Base-by-base conservation (phyloP, 2,888 invertebrate genomes). In the Fissipunctia ypsillon region DNA sequence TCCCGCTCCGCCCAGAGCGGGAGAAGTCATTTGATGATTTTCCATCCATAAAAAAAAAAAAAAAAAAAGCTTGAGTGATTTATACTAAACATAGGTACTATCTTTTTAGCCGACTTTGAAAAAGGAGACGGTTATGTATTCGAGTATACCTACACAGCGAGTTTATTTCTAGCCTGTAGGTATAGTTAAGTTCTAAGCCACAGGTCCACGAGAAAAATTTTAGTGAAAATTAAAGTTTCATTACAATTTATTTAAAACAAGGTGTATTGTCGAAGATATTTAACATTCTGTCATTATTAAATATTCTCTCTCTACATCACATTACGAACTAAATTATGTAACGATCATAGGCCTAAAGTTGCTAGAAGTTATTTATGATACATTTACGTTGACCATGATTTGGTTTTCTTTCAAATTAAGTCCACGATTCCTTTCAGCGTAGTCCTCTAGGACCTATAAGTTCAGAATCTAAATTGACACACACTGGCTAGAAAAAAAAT, bases 11-110 rank as follows among this genome's bases (percentile, higher is more conserved):
- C n/a, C n/a, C n/a, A n/a, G n/a, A n/a, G n/a, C n/a, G n/a, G n/a
- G n/a, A n/a, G n/a, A n/a, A n/a, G n/a, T n/a, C n/a, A n/a, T n/a
- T n/a, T n/a, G n/a, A n/a, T n/a, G n/a, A n/a, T n/a, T n/a, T n/a
- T n/a, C n/a, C n/a, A n/a, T n/a, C n/a, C n/a, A n/a, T n/a, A n/a
- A n/a, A n/a, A n/a, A n/a, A n/a, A n/a, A n/a, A n/a, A n/a, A n/a
- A n/a, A n/a, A n/a, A n/a, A n/a, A n/a, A 22, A 43, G 35, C 22
- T 61, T 50, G 5, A 65, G 31, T 65, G 54, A 65, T 73, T 43
- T 43, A 19, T 25, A 25, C 7, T 19, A 43, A 19, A 43, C 41
- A 19, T 41, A 41, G 5, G n/a, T n/a, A 52, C 16, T 43, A 22
- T 63, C 4, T 22, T 43, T 57, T 67, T 19, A 31, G 57, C 10